Percentiles rank a stretch among this genome's conserved stretches.
These are phyloP conservation scores for Engraulis encrasicolus DNA, from an alignment of 2,113 vertebrate species.

Conservation along the genomic window DNA sequence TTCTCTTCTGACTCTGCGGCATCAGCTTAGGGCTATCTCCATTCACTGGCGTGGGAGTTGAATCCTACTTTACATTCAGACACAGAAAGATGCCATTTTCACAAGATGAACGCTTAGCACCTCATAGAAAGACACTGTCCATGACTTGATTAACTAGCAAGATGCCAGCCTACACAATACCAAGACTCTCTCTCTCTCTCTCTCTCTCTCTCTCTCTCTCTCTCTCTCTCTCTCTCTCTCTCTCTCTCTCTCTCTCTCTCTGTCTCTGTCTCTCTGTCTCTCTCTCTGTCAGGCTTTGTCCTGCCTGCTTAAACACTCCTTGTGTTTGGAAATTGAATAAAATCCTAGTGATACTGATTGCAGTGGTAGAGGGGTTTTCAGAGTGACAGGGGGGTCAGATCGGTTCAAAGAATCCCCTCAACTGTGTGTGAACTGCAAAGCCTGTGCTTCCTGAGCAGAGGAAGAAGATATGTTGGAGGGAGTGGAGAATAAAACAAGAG, in stretches of 20 bases:
- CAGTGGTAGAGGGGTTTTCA: background rate
- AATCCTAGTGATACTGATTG: background rate
- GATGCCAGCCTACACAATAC: background rate
- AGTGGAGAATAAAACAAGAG: background rate
- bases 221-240: background rate
- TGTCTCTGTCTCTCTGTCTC: background rate
- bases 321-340: background rate
- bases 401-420: background rate
- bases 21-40: background rate
- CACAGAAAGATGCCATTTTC: background rate
- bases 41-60: background rate
- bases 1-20: background rate
- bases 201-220: background rate
- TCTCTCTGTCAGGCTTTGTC: too few species aligned
- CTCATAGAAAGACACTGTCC: background rate
- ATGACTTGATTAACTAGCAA: background rate
- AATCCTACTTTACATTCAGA: background rate
- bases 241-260: background rate
- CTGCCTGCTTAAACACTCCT: background rate
- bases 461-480: background rate
- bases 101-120: background rate
- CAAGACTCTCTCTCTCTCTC: background rate
- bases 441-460: background rate
- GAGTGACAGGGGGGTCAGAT: background rate
- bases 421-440: background rate